A percentile compares a stretch with the other conserved stretches of the same genome.
Evolutionary conservation across 2,888 invertebrate genomes (phyloP).

Genomic region (Apotomis betuletana): DNA sequence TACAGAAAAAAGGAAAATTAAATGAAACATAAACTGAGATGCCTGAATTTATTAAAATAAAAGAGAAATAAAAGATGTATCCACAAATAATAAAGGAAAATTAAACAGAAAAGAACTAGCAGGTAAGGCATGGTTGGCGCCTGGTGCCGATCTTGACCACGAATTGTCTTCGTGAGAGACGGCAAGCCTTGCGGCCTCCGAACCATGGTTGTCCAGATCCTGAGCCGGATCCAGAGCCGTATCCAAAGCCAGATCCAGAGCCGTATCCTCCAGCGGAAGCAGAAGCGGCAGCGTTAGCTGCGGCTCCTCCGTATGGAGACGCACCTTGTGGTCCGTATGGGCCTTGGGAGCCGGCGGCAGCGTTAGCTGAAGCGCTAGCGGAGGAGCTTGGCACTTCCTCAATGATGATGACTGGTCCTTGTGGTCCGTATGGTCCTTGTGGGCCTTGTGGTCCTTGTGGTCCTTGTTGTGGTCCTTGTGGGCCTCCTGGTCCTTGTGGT

Average conservation of each 20-base stretch:
- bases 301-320: neutral
- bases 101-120: slow-evolving; percentile 52
- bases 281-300: slow-evolving; percentile 30
- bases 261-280: slow-evolving; percentile 33
- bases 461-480: too few relatives aligned
- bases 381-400: slow-evolving; percentile 38
- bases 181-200: slow-evolving; percentile 61
- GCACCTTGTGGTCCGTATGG: neutral
- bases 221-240: slow-evolving; percentile 16
- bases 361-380: slow-evolving; percentile 4
- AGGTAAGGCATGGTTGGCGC: slow-evolving; percentile 60
- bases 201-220: slow-evolving; percentile 25
- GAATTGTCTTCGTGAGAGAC: slow-evolving; percentile 60
- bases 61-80: slow-evolving; percentile 64
- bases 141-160: slow-evolving; percentile 61
- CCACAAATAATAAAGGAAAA: slow-evolving; percentile 48
- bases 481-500: neutral
- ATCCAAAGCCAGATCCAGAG: slow-evolving; percentile 30
- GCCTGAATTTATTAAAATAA: slow-evolving; percentile 60
- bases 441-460: too few relatives aligned
- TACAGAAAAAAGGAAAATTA: neutral
- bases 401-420: slow-evolving; percentile 40
- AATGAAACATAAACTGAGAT: slow-evolving; percentile 47
- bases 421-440: neutral
- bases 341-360: neutral